A percentile compares a stretch with the other conserved stretches of the same genome.
Conservation (phyloP, 2,797 vertebrate genomes). For the Cyclura pinguis region DNA sequence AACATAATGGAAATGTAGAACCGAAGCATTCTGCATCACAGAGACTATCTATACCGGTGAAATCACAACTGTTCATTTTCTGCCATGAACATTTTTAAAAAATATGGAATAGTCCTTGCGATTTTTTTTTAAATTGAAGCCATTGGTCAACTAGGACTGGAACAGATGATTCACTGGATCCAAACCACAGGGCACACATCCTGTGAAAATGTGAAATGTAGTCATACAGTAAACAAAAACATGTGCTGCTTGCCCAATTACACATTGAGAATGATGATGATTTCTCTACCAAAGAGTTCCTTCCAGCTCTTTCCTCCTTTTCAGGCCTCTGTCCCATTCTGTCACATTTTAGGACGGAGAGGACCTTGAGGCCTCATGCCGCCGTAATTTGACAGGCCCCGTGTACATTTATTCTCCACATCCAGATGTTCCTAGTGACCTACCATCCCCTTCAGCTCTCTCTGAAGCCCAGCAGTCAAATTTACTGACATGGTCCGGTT, state of each 20-base stretch:
- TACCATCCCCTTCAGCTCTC: background rate
- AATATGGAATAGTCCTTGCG: background rate
- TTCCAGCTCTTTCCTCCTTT: background rate
- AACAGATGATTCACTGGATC: background rate
- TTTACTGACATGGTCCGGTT: background rate
- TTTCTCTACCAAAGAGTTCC: background rate
- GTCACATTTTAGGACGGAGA: background rate
- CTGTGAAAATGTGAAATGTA: background rate
- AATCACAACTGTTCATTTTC: background rate
- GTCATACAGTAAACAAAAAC: background rate
- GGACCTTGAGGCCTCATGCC: background rate
- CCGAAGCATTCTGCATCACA: background rate
- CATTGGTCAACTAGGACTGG: background rate
- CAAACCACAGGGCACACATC: background rate
- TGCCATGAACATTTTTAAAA: background rate
- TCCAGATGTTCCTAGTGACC: background rate
- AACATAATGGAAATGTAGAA: background rate
- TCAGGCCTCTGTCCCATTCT: background rate
- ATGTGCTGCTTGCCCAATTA: background rate
- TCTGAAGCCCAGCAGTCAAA: background rate
- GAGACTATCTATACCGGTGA: background rate
- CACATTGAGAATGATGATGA: background rate
- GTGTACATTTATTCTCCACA: rapidly evolving
- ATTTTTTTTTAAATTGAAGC: background rate
- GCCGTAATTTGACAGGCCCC: background rate